Evolutionary conservation across 2,797 vertebrate species (phyloP).

Genomic region (Eupleurogrammus muticus): DNA sequence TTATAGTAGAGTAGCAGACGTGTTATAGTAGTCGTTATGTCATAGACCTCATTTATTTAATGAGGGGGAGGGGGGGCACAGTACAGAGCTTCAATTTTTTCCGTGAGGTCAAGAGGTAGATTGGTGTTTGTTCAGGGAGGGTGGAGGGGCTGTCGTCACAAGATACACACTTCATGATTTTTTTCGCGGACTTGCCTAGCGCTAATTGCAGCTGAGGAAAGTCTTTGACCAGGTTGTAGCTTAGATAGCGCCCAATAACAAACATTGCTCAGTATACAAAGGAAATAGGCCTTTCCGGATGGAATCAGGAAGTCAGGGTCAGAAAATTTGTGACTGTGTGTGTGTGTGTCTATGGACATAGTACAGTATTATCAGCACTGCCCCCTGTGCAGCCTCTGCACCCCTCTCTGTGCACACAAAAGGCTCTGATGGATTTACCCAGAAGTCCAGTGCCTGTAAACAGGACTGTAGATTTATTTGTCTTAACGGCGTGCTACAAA

Average conservation of each 20-base stretch:
- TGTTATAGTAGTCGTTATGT: background rate
- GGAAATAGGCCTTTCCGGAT: constrained; percentile 31
- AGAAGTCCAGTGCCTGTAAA: too few species aligned
- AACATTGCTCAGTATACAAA: constrained; percentile 40
- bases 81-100: too few species aligned
- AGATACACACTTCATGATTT: background rate
- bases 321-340: background rate
- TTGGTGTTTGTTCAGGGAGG: constrained; percentile 3
- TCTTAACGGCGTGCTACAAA: constrained; percentile 18
- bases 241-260: constrained; percentile 34
- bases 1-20: constrained; percentile 14
- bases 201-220: constrained; percentile 12
- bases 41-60: background rate
- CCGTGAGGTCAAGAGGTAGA: background rate
- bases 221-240: constrained; percentile 26
- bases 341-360: background rate
- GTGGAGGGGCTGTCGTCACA: background rate
- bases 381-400: background rate
- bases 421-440: constrained; percentile 5
- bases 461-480: constrained; percentile 14
- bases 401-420: constrained; percentile 8
- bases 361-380: background rate
- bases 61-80: too few species aligned
- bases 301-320: constrained; percentile 38
- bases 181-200: background rate